Evolutionary conservation across 2,888 invertebrate genomes (phyloP).

Genomic region (Orthosia cruda): DNA sequence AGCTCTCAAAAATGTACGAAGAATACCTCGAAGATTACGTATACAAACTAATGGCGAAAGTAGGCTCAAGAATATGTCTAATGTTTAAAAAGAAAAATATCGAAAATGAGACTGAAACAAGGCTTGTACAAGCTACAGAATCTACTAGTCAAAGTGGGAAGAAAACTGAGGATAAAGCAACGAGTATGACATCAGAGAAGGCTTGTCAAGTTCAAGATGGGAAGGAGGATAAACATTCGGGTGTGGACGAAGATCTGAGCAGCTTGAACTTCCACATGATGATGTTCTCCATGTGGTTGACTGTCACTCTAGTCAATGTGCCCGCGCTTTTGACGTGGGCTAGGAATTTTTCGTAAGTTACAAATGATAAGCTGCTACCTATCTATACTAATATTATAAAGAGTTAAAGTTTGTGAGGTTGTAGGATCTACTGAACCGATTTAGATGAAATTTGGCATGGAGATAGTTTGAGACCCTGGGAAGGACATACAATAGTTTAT

Average conservation of each 20-base stretch:
- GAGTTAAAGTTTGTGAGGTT: no score
- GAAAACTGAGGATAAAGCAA: slow-evolving; percentile 21
- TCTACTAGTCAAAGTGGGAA: slow-evolving; percentile 25
- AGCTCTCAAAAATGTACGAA: slow-evolving; percentile 95
- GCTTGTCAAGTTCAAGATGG: slow-evolving; percentile 40
- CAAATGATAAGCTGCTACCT: no score
- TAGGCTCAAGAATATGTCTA: slow-evolving; percentile 80
- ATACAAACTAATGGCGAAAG: slow-evolving; percentile 87
- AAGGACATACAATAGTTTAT: no score
- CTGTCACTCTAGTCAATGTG: slow-evolving; percentile 93
- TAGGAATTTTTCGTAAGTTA: slow-evolving; percentile 94
- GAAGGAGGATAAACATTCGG: slow-evolving; percentile 46
- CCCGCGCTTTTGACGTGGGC: slow-evolving; percentile 96
- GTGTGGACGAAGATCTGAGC: slow-evolving; percentile 82
- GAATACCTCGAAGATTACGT: slow-evolving; percentile 94
- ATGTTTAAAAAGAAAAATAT: slow-evolving; percentile 72
- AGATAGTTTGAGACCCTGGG: no score
- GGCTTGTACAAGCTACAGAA: slow-evolving; percentile 42
- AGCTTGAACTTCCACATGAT: slow-evolving; percentile 95
- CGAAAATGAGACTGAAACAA: slow-evolving; percentile 59
- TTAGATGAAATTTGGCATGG: no score
- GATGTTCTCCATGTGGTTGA: slow-evolving; percentile 93
- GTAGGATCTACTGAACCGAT: no score
- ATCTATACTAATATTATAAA: no score
- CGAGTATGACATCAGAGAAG: slow-evolving; percentile 20